These are phyloP conservation scores for Nomada goodeniana DNA, from an alignment of 2,888 invertebrate genomes.

Conservation along the genomic window DNA sequence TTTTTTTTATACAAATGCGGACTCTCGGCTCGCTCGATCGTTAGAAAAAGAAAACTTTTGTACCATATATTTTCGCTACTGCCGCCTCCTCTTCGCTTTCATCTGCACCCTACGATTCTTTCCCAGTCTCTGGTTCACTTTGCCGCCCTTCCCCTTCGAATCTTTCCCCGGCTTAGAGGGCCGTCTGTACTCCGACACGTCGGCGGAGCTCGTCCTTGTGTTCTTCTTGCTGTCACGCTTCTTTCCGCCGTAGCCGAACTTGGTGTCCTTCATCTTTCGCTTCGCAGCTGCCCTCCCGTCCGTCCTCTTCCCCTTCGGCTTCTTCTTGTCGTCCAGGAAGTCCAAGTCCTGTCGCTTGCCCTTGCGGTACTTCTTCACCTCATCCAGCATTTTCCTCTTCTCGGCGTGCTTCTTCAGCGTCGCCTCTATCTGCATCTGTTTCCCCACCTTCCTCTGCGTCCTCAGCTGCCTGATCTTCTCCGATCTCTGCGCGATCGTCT, in stretches of 20 bases:
- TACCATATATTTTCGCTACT: not conserved
- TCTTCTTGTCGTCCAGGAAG: slow-evolving; percentile 90
- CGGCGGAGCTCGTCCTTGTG: slow-evolving; percentile 91
- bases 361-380: slow-evolving; percentile 96
- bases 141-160: slow-evolving; percentile 60
- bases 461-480: slow-evolving; percentile 96
- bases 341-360: slow-evolving; percentile 92
- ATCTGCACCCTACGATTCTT: slow-evolving; percentile 84
- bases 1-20: not conserved
- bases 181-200: slow-evolving; percentile 86
- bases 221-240: slow-evolving; percentile 96
- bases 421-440: slow-evolving; percentile 94
- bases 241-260: slow-evolving; percentile 98
- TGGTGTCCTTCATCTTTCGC: slow-evolving; percentile 91
- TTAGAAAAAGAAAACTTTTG: no score
- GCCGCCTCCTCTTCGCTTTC: slow-evolving; percentile 82
- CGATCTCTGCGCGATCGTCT: slow-evolving; percentile 93
- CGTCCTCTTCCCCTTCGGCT: slow-evolving; percentile 44
- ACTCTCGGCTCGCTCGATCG: no score
- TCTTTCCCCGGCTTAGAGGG: slow-evolving; percentile 77
- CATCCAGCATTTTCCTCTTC: slow-evolving; percentile 95
- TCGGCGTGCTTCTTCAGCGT: slow-evolving; percentile 94
- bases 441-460: slow-evolving; percentile 96
- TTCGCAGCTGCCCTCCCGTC: slow-evolving; percentile 84
- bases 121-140: slow-evolving; percentile 81